Conservation (phyloP, 2,797 vertebrate species). For the Cichlasoma orientale region DNA sequence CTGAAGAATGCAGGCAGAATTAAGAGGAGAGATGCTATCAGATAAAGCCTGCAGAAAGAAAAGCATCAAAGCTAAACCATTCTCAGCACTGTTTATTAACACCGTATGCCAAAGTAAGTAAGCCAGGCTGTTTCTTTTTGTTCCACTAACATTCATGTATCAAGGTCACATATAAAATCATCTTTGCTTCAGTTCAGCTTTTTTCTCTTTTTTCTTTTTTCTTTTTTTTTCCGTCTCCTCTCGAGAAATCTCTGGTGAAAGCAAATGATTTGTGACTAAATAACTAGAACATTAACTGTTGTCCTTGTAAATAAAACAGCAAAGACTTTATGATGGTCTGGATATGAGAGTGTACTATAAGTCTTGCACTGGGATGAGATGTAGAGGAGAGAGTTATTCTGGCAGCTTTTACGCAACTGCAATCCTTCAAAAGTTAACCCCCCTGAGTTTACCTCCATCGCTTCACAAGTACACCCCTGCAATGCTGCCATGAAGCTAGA, state of each 20-base stretch:
- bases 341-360: constrained; percentile 61
- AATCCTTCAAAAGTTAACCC: constrained; percentile 71
- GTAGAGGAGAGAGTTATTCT: constrained; percentile 64
- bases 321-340: constrained; percentile 57
- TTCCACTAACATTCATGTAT: constrained; percentile 35
- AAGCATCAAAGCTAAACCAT: constrained; percentile 31
- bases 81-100: constrained; percentile 26
- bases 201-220: constrained; percentile 35
- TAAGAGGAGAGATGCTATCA: constrained; percentile 40
- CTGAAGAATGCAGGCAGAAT: constrained; percentile 52
- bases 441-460: constrained; percentile 59
- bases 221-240: background rate
- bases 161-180: constrained; percentile 28
- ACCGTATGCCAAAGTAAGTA: constrained; percentile 13
- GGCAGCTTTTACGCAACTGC: constrained; percentile 57
- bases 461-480: constrained; percentile 68
- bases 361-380: constrained; percentile 51
- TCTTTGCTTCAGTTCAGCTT: constrained; percentile 35
- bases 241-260: constrained; percentile 24
- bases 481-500: constrained; percentile 62
- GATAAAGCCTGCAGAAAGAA: constrained; percentile 38
- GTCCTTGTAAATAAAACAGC: constrained; percentile 68
- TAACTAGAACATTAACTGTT: constrained; percentile 64
- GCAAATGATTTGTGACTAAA: constrained; percentile 67
- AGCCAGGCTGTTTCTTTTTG: constrained; percentile 25